Base-by-base conservation (phyloP, 2,888 invertebrate genomes). In the Mellilla xanthometata region DNA sequence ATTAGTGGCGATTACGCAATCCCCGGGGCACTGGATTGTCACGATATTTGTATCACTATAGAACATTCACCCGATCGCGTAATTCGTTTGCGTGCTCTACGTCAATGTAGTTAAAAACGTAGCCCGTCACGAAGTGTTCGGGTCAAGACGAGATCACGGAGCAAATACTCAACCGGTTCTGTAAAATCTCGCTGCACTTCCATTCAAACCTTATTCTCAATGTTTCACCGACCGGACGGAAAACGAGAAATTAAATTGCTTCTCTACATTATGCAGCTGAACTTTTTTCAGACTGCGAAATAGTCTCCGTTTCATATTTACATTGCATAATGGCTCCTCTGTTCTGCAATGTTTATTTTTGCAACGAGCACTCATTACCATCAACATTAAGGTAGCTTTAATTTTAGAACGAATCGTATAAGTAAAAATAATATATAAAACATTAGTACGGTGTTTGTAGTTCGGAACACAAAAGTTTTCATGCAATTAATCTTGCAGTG, bases 61-160 rank as follows among this genome's bases (percentile, higher is more conserved):
- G 68, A 76, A 72, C 77, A 62, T 78, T 81, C 72, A 74, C 72
- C 70, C 65, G 69, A 60, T 73, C 69, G 74, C 65, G 72, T 75
- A 68, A 68, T 73, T 68, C 65, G 68, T 66, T 79, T 58, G 77
- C 76, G 80, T 80, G 80, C 68, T 60, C 46, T 65, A 65, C 52
- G 53, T 53, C 60, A 62, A 60, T 62, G 70, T 65, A 60, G 63
- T 68, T 68, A 61, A 63, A n/a, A 72, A 67, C 67, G 68, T 67
- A 62, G 66, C 67, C 68, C 68, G 76, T 69, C 80, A 79, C 78
- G 77, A 81, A 75, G 61, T 67, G 64, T 72, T 75, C 70, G 70
- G 69, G 78, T 81, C 76, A 75, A 50, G 40, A 48, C 24, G 55
- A 58, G 61, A 69, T 69, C 72, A 67, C 69, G 74, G 67, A 54